Base-by-base conservation (phyloP, 2,797 vertebrate genomes). In the Tarsius wallacei region DNA sequence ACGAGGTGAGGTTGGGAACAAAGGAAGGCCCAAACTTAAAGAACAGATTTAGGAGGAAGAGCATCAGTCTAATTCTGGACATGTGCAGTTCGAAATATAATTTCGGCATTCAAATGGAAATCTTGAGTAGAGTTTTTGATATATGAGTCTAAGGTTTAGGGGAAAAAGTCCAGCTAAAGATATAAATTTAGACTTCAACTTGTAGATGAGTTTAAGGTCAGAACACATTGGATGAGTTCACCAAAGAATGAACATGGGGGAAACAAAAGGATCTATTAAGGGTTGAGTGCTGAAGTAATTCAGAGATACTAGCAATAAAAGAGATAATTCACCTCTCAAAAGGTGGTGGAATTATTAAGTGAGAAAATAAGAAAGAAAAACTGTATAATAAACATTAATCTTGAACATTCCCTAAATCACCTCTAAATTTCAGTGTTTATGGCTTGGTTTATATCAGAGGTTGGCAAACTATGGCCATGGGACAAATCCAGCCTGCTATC, bases 191-290 rank as follows among this genome's bases (percentile, higher is more conserved):
- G 31, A 19, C 33, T 55, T 81, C 73, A 78, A 24, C 7, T 47
- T 90, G 19, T 12, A n/a, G 9, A 47, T 94, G n/a, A 86, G 73
- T 87, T 91, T 94, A 33, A 77, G 61, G 53, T 89, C 57, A 83
- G 51, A 88, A 53, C 24, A 59, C 21, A 88, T 4, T 78, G 1
- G 17, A 73, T 88, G 31, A 94, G 28, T 22, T 88, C 73, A 85
- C 36, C 15, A 91, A 33, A 73, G 19, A 74, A 28, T 42, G 31
- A 13, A 5, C 61, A 13, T 31, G 42, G n/a, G 47, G 73, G 61
- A 61, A 94, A 87, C n/a, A 33, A 87, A 47, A 42, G 73, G 15
- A 71, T 81, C 42, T 86, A 93, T 42, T 82, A 73, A 80, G 13
- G 17, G 15, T 61, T 70, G 51, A 93, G 3, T 57, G 61, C 15